Conservation (phyloP, 2,888 invertebrate species). For the Lapara coniferarum region DNA sequence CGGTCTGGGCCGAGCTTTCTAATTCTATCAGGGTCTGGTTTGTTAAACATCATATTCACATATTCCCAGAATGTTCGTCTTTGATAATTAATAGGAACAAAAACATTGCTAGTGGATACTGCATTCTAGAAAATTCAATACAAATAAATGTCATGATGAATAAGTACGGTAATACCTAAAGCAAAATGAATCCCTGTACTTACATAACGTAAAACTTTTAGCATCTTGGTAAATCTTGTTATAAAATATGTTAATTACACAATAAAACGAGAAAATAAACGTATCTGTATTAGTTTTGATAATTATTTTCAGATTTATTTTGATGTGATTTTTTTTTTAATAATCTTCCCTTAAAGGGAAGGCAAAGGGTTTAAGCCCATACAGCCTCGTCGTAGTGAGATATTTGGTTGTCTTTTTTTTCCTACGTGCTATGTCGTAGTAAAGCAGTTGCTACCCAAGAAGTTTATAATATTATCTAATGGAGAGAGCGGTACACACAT, state of each 20-base stretch:
- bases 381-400: no score
- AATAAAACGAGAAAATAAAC: neutral
- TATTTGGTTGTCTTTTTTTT: no score
- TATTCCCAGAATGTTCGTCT: slow-evolving; percentile 76
- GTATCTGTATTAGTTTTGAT: no score
- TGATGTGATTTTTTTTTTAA: no score
- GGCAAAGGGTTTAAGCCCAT: no score
- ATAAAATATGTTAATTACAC: neutral
- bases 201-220: slow-evolving; percentile 31
- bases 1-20: slow-evolving; percentile 92
- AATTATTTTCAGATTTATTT: no score
- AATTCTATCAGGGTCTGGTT: slow-evolving; percentile 87
- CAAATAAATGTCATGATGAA: neutral
- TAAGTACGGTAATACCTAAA: neutral
- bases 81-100: slow-evolving; percentile 47
- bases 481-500: no score
- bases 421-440: no score
- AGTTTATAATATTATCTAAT: no score
- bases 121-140: slow-evolving; percentile 36
- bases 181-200: neutral
- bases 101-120: slow-evolving; percentile 34
- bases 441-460: no score
- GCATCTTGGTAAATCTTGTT: slow-evolving; percentile 23
- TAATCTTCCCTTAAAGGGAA: no score
- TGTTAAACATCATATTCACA: slow-evolving; percentile 86